Evolutionary conservation across 2,113 vertebrate species (phyloP), one percentile per base, ranked within the genome.

Genomic region (Cavia aperea): DNA sequence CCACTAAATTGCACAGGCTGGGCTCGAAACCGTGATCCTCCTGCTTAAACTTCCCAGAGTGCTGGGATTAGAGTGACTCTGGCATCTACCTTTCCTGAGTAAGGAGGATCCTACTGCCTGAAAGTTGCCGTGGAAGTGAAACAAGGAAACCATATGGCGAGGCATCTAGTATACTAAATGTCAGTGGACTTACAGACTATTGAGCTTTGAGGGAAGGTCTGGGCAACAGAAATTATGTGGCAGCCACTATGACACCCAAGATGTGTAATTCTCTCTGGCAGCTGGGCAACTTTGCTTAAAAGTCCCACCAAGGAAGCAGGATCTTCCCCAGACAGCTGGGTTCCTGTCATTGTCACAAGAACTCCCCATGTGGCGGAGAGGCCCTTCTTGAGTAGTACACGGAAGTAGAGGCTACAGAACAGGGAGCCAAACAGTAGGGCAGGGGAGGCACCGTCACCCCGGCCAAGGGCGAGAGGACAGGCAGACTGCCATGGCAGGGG

Each of bases 31-130:
- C 49, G 14, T 51, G 73, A 77, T 51, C 73, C 26, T 77, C 26
- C 26, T 51, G 26, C 73, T 31, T 77, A 77, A 77, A 51, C 29
- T 49, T 51, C 46, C 26, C 46, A 77, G 26, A 77, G 73, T 46
- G n/a, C 73, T 18, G 26, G 73, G 26, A 75, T 75, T 46, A 46
- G 12, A 75, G 24, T 33, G 70, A 16, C 86, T 58, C 49, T 56
- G 56, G 36, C 79, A 24, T 49, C 56, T 26, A 62, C 33, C 63
- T 75, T 89, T 81, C 90, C 75, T 89, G 86, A 81, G 89, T 75
- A 92, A 89, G 49, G 29, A 85, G 23, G 18, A 86, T 43, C n/a
- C 23, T 75, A 49, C 8, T 92, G 26, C 46, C 91, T 75, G 73
- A 94, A 33, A 58, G 46, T 29, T 89, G 36, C 26, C 73, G 49